Conservation (phyloP, 2,888 invertebrate species). For the Salpingus planirostris region DNA sequence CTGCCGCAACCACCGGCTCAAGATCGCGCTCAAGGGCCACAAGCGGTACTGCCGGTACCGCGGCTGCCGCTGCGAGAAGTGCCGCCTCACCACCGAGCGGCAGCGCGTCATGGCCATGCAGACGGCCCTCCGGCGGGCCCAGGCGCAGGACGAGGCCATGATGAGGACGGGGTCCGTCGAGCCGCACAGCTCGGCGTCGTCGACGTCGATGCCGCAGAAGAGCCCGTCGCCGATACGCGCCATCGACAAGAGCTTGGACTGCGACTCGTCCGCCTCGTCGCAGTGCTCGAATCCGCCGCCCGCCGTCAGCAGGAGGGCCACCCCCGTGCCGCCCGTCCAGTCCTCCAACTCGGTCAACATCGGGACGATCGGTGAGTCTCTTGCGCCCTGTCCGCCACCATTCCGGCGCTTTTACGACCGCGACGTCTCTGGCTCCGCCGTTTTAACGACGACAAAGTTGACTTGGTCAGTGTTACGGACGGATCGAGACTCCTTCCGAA, state of each 20-base stretch:
- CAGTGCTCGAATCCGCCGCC: constrained; percentile 47
- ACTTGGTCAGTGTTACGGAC: too few relatives aligned
- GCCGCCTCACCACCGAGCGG: constrained; percentile 75
- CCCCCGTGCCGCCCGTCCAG: constrained; percentile 40
- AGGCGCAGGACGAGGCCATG: constrained; percentile 73
- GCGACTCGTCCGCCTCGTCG: constrained; percentile 55
- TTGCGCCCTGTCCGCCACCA: too few relatives aligned
- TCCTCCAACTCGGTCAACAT: constrained; percentile 39
- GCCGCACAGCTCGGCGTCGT: constrained; percentile 25
- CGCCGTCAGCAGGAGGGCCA: constrained; percentile 40
- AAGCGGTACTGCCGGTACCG: constrained; percentile 85
- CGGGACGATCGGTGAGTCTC: constrained; percentile 27
- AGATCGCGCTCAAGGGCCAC: constrained; percentile 82
- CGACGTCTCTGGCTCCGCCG: too few relatives aligned
- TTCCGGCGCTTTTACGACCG: too few relatives aligned
- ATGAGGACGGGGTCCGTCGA: constrained; percentile 30
- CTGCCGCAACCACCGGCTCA: constrained; percentile 85
- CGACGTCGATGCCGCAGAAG: constrained; percentile 20
- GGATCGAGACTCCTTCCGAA: too few relatives aligned
- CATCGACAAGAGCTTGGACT: constrained; percentile 37
- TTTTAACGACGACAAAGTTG: too few relatives aligned
- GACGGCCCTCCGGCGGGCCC: constrained; percentile 74
- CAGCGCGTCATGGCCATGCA: constrained; percentile 85
- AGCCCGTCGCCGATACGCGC: constrained; percentile 40
- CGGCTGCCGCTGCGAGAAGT: constrained; percentile 78